phyloP scores from a whole-genome alignment of 2,797 vertebrate genomes.

The Sebastes taczanowskii region DNA sequence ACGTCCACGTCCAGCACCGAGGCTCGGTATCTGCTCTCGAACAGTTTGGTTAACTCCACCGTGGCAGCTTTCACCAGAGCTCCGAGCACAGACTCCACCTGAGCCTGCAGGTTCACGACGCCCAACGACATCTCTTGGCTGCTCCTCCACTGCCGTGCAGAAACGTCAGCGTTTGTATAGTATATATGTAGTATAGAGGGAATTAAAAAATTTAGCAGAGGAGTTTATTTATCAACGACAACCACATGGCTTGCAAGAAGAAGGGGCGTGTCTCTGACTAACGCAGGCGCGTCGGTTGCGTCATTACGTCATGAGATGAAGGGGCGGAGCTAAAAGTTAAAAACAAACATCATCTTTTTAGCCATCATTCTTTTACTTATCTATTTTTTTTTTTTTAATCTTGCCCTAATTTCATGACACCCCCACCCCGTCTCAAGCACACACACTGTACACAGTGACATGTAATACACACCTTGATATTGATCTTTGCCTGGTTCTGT shows the following conservation, averaged over 20 bases:
- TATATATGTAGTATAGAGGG: no score
- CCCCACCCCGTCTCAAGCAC: no score
- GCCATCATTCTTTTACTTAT: no score
- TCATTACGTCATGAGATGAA: not conserved
- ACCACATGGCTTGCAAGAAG: constrained; percentile 60
- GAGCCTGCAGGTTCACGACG: constrained; percentile 65
- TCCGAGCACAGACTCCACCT: constrained; percentile 79
- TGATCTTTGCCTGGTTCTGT: no score
- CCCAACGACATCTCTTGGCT: constrained; percentile 63
- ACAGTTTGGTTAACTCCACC: constrained; percentile 80
- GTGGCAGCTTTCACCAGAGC: constrained; percentile 77
- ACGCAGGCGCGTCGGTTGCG: constrained; percentile 42
- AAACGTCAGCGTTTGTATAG: not conserved
- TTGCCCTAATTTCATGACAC: no score
- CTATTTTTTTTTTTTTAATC: no score
- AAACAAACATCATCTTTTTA: not conserved
- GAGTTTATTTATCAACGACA: constrained; percentile 57
- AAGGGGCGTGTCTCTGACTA: constrained; percentile 6
- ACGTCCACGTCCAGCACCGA: constrained; percentile 1
- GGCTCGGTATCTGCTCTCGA: constrained; percentile 73
- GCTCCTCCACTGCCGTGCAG: not conserved
- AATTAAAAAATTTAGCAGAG: not conserved
- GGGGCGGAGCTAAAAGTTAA: not conserved
- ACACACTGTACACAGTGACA: no score
- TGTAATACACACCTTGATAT: no score